Conservation (phyloP, 2,797 vertebrate species). For the Microctenopoma lineatum region DNA sequence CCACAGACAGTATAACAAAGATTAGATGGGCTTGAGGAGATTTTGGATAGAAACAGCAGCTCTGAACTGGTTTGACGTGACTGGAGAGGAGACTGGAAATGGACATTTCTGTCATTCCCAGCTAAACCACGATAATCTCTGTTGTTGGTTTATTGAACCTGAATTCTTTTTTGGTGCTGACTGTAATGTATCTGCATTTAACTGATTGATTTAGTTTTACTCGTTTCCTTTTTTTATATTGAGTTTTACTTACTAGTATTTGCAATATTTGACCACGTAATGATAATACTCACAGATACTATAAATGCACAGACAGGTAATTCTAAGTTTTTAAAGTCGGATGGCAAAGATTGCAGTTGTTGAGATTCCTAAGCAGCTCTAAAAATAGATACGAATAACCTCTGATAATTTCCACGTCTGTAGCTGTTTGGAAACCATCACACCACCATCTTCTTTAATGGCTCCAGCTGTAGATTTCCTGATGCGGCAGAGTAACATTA, state of each 20-base stretch:
- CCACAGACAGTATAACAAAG: slow-evolving; percentile 3
- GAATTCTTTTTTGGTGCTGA: neutral
- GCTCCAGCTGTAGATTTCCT: slow-evolving; percentile 17
- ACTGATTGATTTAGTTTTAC: neutral
- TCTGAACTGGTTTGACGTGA: neutral
- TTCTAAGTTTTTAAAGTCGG: neutral
- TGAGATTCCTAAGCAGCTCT: neutral
- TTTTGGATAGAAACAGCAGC: slow-evolving; percentile 13
- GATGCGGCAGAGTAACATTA: slow-evolving; percentile 30
- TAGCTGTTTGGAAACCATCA: slow-evolving; percentile 8
- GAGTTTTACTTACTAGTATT: neutral
- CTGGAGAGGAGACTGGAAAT: neutral
- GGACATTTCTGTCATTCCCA: neutral
- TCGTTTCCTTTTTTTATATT: neutral
- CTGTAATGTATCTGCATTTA: neutral
- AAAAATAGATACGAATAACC: neutral
- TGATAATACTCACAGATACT: too few relatives aligned
- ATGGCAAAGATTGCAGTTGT: neutral
- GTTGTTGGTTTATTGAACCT: neutral
- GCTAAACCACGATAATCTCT: neutral
- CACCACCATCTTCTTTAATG: neutral
- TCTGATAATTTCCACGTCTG: slow-evolving; percentile 16
- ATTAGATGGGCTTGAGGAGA: slow-evolving; percentile 15
- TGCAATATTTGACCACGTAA: too few relatives aligned
- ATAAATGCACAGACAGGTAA: too few relatives aligned